These are phyloP conservation scores for Oopsacas minuta DNA, from an alignment of 37 sponge, comb jelly and placozoan genomes.

Conservation along the genomic window DNA sequence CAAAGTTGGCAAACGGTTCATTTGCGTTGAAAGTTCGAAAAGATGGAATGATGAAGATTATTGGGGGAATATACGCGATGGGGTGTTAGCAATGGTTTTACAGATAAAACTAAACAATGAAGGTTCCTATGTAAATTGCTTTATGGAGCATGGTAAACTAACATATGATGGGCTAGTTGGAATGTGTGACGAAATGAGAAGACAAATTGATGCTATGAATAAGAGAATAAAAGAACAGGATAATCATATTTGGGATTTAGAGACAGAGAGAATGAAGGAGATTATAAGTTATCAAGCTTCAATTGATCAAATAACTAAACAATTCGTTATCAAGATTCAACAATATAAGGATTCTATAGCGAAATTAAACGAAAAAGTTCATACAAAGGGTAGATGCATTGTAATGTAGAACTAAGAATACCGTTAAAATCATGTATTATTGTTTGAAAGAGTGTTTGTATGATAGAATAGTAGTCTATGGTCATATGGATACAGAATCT, in stretches of 20 bases:
- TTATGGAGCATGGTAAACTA: neutral
- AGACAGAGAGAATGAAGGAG: neutral
- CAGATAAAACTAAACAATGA: neutral
- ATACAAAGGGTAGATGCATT: too few species aligned
- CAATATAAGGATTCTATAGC: too few species aligned
- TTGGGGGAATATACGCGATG: neutral
- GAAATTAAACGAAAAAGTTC: too few species aligned
- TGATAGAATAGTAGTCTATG: too few species aligned
- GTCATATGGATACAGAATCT: too few species aligned
- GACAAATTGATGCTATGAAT: neutral
- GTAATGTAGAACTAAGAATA: too few species aligned
- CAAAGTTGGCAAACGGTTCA: neutral
- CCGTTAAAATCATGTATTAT: too few species aligned
- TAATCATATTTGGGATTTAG: neutral
- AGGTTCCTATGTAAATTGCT: neutral
- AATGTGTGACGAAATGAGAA: neutral
- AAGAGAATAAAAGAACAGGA: neutral
- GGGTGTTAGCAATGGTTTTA: neutral
- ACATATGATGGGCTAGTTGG: neutral
- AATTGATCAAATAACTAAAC: neutral
- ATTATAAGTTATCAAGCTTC: neutral
- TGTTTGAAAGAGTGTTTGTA: too few species aligned
- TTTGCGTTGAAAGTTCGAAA: neutral
- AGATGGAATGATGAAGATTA: neutral
- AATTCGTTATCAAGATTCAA: too few species aligned